Evolutionary conservation across 2,888 invertebrate species (phyloP).

Genomic region (Polymixis flavicincta): DNA sequence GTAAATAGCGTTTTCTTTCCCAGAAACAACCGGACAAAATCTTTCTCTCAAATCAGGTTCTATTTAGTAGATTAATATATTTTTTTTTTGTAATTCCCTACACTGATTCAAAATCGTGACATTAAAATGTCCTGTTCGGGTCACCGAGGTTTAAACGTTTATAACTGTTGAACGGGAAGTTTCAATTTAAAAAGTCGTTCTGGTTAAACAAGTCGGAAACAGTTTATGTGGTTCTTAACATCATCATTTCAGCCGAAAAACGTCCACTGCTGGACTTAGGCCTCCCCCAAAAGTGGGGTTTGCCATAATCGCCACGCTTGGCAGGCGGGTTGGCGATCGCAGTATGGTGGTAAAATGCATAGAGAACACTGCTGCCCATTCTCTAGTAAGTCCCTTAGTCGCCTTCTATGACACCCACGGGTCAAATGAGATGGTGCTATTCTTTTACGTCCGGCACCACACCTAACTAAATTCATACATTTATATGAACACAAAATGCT

Average conservation of each 20-base stretch:
- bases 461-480: constrained; percentile 42
- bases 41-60: background rate
- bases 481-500: constrained; percentile 24
- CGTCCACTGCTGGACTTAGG: too few species aligned
- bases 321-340: too few species aligned
- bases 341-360: too few species aligned
- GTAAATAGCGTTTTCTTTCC: background rate
- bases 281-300: too few species aligned
- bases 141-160: constrained; percentile 5
- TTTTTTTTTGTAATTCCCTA: background rate
- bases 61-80: background rate
- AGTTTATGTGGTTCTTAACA: background rate
- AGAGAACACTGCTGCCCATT: too few species aligned
- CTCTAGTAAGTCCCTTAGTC: too few species aligned
- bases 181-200: constrained; percentile 6
- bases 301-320: too few species aligned
- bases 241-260: too few species aligned
- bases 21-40: too few species aligned
- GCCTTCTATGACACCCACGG: too few species aligned
- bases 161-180: constrained; percentile 8
- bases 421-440: too few species aligned
- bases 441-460: too few species aligned
- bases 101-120: constrained; percentile 5
- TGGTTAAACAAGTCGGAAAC: background rate
- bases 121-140: background rate